Base-by-base conservation (phyloP, 1,140 invertebrate species). In the Lordiphosa clarofinis region DNA sequence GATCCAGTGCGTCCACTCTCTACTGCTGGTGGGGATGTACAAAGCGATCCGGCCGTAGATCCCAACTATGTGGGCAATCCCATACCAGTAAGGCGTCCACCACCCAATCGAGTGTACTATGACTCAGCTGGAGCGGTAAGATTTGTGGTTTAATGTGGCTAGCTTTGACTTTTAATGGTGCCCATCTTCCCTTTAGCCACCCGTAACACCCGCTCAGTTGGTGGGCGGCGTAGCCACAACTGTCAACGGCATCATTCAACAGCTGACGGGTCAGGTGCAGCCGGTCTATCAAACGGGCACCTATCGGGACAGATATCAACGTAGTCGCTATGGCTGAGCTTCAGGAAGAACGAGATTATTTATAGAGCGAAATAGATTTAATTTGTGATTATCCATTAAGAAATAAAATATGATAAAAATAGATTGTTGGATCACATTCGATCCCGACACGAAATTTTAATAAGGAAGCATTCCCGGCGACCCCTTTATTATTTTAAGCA, bases 171-270 rank as follows among this genome's bases (percentile, higher is more conserved):
- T 36, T 6, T 4, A 2, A 31, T 15, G 1, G 6, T 24, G 21
- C 4, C 1, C 19, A 0, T 13, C 1, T 8, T 11, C 21, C 39
- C 15, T 57, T 12, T 19, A 88, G 87, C 60, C 87, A 2, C 78
- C 82, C 7, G 48, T 88, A 5, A 88, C 87, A 10, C 87, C 87
- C 4, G 87, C 67, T 0, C 87, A 88, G 48, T 56, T 88, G 10
- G 52, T 87, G 12, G 87, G 82, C 4, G 87, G 87, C 13, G 75
- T 88, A 9, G 58, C 87, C 7, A 81, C 82, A 0, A 88, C 87
- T 0, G 79, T 88, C 0, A 88, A 88, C 4, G 87, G 87, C 13
- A 87, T 88, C 6, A 88, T 88, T 21, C 87, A 88, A 46, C 86
- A 88, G 37, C 56, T 88, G 4, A 87, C 87, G 33, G 87, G 87